Evolutionary conservation across 2,888 invertebrate genomes (phyloP).

Genomic region (Acronicta leporina): DNA sequence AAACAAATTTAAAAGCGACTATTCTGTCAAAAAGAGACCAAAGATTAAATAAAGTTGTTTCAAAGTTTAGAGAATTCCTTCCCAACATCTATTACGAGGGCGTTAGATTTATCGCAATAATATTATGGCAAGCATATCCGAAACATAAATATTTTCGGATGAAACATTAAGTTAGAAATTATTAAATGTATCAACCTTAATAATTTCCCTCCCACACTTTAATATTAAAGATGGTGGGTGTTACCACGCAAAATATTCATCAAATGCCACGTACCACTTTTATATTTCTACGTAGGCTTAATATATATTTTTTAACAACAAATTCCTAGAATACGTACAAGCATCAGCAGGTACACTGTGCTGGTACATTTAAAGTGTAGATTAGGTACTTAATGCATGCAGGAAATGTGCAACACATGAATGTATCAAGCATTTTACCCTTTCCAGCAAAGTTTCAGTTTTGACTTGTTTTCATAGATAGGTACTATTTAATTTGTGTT

Average conservation of each 20-base stretch:
- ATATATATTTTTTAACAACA: constrained; percentile 38
- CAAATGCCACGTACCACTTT: constrained; percentile 44
- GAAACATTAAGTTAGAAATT: constrained; percentile 30
- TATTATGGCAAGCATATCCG: constrained; percentile 39
- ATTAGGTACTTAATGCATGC: constrained; percentile 32
- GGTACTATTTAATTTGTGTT: no score
- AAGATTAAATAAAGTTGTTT: constrained; percentile 52
- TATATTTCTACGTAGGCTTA: constrained; percentile 45
- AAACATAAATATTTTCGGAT: constrained; percentile 37
- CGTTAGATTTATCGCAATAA: constrained; percentile 46
- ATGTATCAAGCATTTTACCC: constrained; percentile 36
- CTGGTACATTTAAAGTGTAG: constrained; percentile 28
- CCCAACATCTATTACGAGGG: constrained; percentile 52
- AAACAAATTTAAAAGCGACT: constrained; percentile 57
- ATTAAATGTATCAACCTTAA: constrained; percentile 44
- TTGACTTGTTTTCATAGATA: not conserved
- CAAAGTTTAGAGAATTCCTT: constrained; percentile 47
- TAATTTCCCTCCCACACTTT: constrained; percentile 52
- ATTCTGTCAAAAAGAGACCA: constrained; percentile 52
- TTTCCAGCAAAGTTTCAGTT: constrained; percentile 16
- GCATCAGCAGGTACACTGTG: constrained; percentile 24
- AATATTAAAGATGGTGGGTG: constrained; percentile 54
- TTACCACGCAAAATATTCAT: constrained; percentile 55
- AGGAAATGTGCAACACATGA: constrained; percentile 27
- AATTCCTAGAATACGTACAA: constrained; percentile 35